Evolutionary conservation across 2,888 invertebrate species (phyloP), one percentile per base, ranked within the genome.

Genomic region (Minunthozetes semirufus): DNA sequence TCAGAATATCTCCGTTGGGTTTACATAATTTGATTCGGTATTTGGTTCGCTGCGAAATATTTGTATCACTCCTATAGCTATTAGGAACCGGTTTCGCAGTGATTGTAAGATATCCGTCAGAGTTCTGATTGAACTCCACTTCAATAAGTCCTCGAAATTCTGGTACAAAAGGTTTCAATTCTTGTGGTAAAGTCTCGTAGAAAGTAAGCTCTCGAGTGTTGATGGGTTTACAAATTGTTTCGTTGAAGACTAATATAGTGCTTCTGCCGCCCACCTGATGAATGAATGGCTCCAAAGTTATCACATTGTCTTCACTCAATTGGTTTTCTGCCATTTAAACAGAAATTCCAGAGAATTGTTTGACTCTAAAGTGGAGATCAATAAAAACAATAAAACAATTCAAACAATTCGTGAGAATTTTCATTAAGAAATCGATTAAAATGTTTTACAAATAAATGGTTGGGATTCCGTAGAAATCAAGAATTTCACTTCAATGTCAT

Each of bases 171-270:
- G 82, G 81, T 76, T 82, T 83, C 76, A 87, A 81, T 46, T 81
- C 80, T 17, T 29, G 27, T 1, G 87, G 87, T 78, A 87, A 81
- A n/a, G 83, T 84, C 77, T 85, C 82, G 80, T 87, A 87, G 81
- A 87, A 87, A 72, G 83, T 80, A 29, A 85, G 82, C 80, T 87
- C 87, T 76, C 86, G 81, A 15, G 83, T 81, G 74, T 85, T 85
- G 56, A 86, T 82, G 17, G 87, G 87, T 79, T 86, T 87, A 80
- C 87, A 87, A 33, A 87, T 83, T 1, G 33, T 61, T 48, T 70
- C 29, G 33, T 68, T 73, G 2, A 74, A 56, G 19, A 68, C 68
- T 25, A 73, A 48, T 48, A 75, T 73, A 42, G 73, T 42, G 63
- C 75, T 75, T 27, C 75, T 50, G 46, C 75, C 73, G n/a, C 75